Evolutionary conservation across 2,797 vertebrate genomes (phyloP), one percentile per base, ranked within the genome.

Genomic region (Melanotaenia pygmaea): DNA sequence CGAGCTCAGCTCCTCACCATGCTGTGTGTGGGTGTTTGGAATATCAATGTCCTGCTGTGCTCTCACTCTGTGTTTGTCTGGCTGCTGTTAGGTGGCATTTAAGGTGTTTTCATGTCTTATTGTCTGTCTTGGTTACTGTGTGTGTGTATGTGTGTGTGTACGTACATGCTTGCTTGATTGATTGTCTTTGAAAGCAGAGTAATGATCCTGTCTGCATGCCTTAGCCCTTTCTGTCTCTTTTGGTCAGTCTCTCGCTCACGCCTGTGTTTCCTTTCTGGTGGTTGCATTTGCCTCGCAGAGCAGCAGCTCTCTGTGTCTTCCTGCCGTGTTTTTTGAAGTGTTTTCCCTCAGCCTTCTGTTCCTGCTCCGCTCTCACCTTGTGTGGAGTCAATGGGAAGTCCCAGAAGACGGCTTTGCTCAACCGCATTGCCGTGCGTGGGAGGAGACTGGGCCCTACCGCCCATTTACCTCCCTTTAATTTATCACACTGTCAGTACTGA

Each of bases 1-100:
- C 32, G n/a, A 82, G 86, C 85, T 89, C 86, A 86, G 77, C 87
- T 91, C 88, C 83, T 89, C 83, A 78, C 80, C 90, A 93, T 93
- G 89, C 86, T 89, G 90, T 92, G 91, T 90, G 91, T 92, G 88
- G 89, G 91, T 88, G 90, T 90, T 50, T 74, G 60, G 92, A 94
- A 93, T 93, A 92, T 90, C 90, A 93, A 92, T 94, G 89, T 85
- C 93, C 89, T 91, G 89, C 90, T 86, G 90, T 64, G 86, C 78
- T 68, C 77, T 72, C 82, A 53, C 77, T 82, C 73, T 70, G 70
- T 75, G 77, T 80, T 70, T 76, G 78, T 88, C 56, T 77, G 26
- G 59, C 57, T 73, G 64, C 71, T 81, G 74, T 85, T 73, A 82
- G 69, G 72, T 84, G 76, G 69, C 80, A 70, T 84, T 85, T 77